phyloP scores from a whole-genome alignment of 2,888 invertebrate species.

The Drosophila multiciliata region DNA sequence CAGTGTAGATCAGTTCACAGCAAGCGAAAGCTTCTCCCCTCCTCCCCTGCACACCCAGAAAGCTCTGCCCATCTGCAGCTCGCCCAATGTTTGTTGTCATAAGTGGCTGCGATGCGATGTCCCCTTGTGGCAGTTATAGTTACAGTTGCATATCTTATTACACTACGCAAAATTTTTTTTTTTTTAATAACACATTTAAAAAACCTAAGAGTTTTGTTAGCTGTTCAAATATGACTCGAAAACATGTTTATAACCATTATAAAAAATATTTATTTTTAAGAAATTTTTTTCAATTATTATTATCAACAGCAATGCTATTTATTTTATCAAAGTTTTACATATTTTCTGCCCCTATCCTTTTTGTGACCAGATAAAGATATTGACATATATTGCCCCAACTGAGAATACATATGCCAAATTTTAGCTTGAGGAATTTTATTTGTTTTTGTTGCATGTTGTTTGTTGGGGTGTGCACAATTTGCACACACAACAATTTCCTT shows the following conservation, averaged over 20 bases:
- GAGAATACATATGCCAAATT: background rate
- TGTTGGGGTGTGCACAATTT: conserved; percentile 8
- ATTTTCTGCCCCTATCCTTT: background rate
- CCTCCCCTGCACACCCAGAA: background rate
- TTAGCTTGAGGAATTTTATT: background rate
- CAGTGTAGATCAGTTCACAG: conserved; percentile 18
- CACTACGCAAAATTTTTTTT: conserved; percentile 30
- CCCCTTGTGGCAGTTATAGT: conserved; percentile 13
- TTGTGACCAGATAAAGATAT: background rate
- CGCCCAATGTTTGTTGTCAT: conserved; percentile 26
- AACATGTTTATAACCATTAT: background rate
- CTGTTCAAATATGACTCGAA: background rate
- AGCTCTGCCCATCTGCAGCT: conserved; percentile 6
- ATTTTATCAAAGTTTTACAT: background rate
- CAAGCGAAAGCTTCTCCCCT: background rate
- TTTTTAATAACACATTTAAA: background rate
- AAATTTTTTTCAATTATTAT: no score
- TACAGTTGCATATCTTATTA: conserved; percentile 42
- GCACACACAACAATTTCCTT: conserved; percentile 60
- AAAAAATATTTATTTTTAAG: background rate
- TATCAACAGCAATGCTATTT: background rate
- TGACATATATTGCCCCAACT: background rate
- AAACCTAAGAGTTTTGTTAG: background rate
- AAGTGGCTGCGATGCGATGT: conserved; percentile 22
- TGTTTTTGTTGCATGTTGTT: conserved; percentile 19